Evolutionary conservation across 2,797 vertebrate species (phyloP), one percentile per base, ranked within the genome.

Genomic region (Darevskia mixta): DNA sequence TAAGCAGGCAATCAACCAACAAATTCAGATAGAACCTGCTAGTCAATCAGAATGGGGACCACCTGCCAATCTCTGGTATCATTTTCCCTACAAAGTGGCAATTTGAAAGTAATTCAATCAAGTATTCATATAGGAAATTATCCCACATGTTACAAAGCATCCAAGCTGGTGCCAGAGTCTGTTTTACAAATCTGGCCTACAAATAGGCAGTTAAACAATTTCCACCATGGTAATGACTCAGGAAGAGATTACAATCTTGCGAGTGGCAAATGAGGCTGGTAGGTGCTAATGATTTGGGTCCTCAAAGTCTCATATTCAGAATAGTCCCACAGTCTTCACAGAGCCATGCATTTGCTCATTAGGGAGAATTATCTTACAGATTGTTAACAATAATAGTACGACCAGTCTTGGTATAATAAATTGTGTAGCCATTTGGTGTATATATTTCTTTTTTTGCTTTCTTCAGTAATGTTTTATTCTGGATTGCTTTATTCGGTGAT

Each of bases 51-150:
- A 94, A 92, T 81, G 85, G 87, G 89, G 88, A 94, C 90, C 2
- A 0, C 83, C 90, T 94, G 92, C 94, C 94, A 95, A 88, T 69
- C 75, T 94, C 82, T 88, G 91, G 69, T 90, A 95, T 91, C 0
- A 93, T 95, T 95, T 95, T 90, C 93, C 90, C 90, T 86, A 90
- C 91, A 93, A 93, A 94, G 90, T 58, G 91, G 87, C 93, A 92
- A 93, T 94, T 93, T 89, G 91, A 2, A 0, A 92, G 88, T 95
- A 95, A 95, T 95, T 95, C 93, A 95, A 95, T 94, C 93, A 95
- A 91, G 72, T 93, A 92, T 94, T 94, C 91, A 95, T 85, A 83
- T 81, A 92, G 86, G 90, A 93, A 95, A 95, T 93, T 92, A 93
- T 93, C 90, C 80, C 86, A 92, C 83, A 85, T 89, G 91, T 93